Conservation (phyloP, 2,797 vertebrate species). For the Acipenser ruthenus region DNA sequence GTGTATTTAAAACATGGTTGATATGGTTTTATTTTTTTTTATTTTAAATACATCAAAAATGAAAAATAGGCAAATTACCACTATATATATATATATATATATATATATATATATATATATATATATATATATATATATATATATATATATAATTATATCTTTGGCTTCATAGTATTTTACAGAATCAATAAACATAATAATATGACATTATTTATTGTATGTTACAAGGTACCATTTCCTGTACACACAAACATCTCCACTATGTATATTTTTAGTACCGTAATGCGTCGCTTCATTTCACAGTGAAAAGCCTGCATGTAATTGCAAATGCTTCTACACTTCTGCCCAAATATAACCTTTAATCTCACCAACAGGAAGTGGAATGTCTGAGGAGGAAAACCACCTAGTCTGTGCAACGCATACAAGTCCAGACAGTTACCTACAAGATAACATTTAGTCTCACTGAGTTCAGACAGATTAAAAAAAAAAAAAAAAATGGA, state of each 20-base stretch:
- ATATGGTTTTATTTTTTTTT: too few relatives aligned
- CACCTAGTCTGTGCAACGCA: constrained; percentile 10
- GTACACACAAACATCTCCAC: too few relatives aligned
- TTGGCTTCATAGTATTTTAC: too few relatives aligned
- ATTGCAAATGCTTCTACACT: not conserved
- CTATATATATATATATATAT: not conserved
- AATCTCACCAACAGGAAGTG: constrained; percentile 12
- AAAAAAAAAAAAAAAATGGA: too few relatives aligned
- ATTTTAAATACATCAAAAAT: too few relatives aligned
- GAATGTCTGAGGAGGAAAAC: constrained; percentile 13
- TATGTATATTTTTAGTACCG: too few relatives aligned
- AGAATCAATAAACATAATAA: too few relatives aligned
- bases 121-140: not conserved
- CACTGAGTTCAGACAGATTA: not conserved
- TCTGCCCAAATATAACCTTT: not conserved
- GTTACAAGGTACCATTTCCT: too few relatives aligned
- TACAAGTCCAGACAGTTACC: constrained; percentile 4
- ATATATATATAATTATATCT: not conserved
- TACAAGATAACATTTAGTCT: not conserved
- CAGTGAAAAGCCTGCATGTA: not conserved
- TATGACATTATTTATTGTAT: too few relatives aligned
- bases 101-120: not conserved
- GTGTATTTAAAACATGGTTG: too few relatives aligned
- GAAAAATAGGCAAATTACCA: too few relatives aligned
- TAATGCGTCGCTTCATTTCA: too few relatives aligned